Evolutionary conservation across 2,797 vertebrate species (phyloP), one percentile per base, ranked within the genome.

Genomic region (Paedocypris micromegethes): DNA sequence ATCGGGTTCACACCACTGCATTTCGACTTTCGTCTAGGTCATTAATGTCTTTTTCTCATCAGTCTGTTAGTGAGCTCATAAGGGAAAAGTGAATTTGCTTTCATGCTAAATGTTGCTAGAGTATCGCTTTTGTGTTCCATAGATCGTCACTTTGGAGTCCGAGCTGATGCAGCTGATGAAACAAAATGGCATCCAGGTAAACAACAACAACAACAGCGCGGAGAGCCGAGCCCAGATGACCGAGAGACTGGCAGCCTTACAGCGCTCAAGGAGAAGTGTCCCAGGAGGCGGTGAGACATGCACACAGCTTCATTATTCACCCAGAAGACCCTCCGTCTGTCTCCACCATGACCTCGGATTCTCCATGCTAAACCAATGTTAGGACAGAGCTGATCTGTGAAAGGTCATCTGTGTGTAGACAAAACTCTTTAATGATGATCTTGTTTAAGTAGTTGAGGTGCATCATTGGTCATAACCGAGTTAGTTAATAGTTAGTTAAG

Each of bases 161-260:
- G 96, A 99, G 81, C 88, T 99, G 69, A 91, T 95, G 90, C 91
- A 91, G 79, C 88, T 98, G 72, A 92, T 98, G 88, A 97, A 96
- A 81, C 94, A 96, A 83, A 97, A 94, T 0, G 94, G 93, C 63
- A 93, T 93, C 81, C 96, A 99, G 78, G 91, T 96, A 65, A 98
- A 99, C 85, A 98, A 97, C 72, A 98, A 97, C 86, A 98, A 91
- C 86, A 98, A 93, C 79, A 96, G 93, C 57, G 89, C 91, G 79
- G 90, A 91, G 80, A 88, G 86, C 86, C 0, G 83, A 82, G 63
- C 54, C 3, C 75, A 77, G 66, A 52, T 68, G 69, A 72, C 55
- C 2, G 65, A 79, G 55, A 73, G 73, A 54, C 64, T 73, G 53
- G 53, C 45, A 7, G 64, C 55, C 9, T 60, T 73, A 38, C 78